Conservation (phyloP, 1,140 invertebrate species). For the Drosophila malerkotliana region DNA sequence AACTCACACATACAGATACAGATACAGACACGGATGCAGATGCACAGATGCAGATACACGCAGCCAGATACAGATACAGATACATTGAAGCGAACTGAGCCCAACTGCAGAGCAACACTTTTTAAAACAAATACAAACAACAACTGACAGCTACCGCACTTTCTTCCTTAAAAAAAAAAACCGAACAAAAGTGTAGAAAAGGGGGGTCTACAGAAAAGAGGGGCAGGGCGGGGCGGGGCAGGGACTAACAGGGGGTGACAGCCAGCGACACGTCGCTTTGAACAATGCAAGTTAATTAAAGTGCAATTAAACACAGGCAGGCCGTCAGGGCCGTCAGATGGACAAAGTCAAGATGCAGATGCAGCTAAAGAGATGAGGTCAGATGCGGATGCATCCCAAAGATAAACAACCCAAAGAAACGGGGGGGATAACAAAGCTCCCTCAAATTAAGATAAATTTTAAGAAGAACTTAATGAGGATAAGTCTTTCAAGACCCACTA, state of each 20-base stretch:
- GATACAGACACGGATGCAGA: conserved; percentile 35
- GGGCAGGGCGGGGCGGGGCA: not conserved
- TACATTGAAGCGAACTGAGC: conserved; percentile 20
- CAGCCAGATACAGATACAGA: conserved; percentile 43
- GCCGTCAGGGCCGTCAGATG: conserved; percentile 8
- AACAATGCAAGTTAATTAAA: conserved; percentile 82
- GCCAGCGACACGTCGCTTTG: conserved; percentile 60
- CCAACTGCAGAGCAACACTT: conserved; percentile 63
- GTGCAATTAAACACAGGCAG: conserved; percentile 70
- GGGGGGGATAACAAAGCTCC: not conserved
- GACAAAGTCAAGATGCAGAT: conserved; percentile 30
- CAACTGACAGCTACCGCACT: conserved; percentile 54
- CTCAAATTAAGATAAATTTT: not conserved
- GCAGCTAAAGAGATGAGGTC: conserved; percentile 29
- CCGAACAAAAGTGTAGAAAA: not conserved
- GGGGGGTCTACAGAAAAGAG: not conserved
- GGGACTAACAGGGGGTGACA: conserved; percentile 17
- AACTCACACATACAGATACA: conserved; percentile 51
- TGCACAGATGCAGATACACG: conserved; percentile 48
- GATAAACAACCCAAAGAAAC: not conserved
- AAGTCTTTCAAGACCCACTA: conserved; percentile 8
- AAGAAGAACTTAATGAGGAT: not conserved
- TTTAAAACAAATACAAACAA: conserved; percentile 61
- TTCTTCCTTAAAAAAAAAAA: conserved; percentile 27
- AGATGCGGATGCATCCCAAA: conserved; percentile 10